phyloP scores from a whole-genome alignment of 2,113 vertebrate genomes.

The Gobio gobio region DNA sequence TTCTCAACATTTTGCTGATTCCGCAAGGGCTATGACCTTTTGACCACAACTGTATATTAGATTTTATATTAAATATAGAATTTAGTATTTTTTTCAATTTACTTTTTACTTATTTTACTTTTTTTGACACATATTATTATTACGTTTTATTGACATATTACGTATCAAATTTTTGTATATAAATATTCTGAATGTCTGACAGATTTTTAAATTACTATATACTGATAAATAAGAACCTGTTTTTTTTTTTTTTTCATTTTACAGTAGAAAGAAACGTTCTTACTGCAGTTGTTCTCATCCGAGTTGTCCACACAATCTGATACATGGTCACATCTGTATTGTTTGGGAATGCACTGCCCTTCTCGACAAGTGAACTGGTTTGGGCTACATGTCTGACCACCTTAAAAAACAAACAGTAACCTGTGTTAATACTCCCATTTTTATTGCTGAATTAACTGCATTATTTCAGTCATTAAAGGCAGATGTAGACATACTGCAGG shows the following conservation, averaged over 20 bases:
- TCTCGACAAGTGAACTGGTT: conserved; percentile 74
- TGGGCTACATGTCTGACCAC: conserved; percentile 68
- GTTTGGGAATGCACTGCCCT: conserved; percentile 73
- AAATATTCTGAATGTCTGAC: background rate
- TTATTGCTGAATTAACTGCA: background rate
- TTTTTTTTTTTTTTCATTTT: background rate
- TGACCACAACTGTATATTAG: too few relatives aligned
- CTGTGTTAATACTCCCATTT: background rate
- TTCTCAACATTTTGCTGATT: too few relatives aligned
- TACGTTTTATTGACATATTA: too few relatives aligned
- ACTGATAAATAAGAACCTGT: background rate
- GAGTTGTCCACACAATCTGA: conserved; percentile 75
- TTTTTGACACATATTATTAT: too few relatives aligned
- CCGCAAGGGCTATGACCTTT: too few relatives aligned
- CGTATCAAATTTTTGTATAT: too few relatives aligned
- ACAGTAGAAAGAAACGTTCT: conserved; percentile 48
- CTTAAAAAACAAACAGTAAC: conserved; percentile 51
- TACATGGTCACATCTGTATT: conserved; percentile 73
- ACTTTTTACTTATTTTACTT: too few relatives aligned
- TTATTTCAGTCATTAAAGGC: background rate
- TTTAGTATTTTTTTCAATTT: too few relatives aligned
- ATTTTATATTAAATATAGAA: too few relatives aligned
- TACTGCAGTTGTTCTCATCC: conserved; percentile 76
- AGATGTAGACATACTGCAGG: conserved; percentile 65
- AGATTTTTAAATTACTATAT: background rate